phyloP scores from a whole-genome alignment of 2,113 vertebrate species.

The Poecilia latipinna region DNA sequence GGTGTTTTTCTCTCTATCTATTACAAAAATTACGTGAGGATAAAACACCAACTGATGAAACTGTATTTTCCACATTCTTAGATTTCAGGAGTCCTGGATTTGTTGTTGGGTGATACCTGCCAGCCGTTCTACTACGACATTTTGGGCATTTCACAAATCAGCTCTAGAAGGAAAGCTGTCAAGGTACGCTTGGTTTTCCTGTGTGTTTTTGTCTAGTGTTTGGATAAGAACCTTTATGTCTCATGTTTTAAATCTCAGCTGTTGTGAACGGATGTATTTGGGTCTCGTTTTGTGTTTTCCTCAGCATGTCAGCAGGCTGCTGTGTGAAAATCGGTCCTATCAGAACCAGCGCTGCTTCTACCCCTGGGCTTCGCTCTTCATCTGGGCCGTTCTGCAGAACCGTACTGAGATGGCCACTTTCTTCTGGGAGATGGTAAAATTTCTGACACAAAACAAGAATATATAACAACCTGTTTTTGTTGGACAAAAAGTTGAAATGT shows the following conservation, averaged over 20 bases:
- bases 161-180: constrained; percentile 59
- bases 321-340: constrained; percentile 45
- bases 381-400: constrained; percentile 90
- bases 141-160: constrained; percentile 37
- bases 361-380: constrained; percentile 87
- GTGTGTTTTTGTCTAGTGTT: background rate
- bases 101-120: constrained; percentile 85
- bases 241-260: background rate
- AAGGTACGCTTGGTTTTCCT: constrained; percentile 59
- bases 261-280: no score
- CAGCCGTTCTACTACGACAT: constrained; percentile 75
- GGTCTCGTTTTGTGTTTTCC: background rate
- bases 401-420: constrained; percentile 86
- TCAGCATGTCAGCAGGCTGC: constrained; percentile 60
- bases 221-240: background rate
- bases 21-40: background rate
- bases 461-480: background rate
- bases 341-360: constrained; percentile 37
- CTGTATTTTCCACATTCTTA: constrained; percentile 26
- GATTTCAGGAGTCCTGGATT: constrained; percentile 82
- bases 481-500: no score
- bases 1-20: no score
- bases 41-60: background rate
- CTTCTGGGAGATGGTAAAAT: constrained; percentile 92
- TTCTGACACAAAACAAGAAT: background rate